These are phyloP conservation scores for Procambarus virginalis DNA, from an alignment of 1,140 invertebrate species.

Conservation along the genomic window DNA sequence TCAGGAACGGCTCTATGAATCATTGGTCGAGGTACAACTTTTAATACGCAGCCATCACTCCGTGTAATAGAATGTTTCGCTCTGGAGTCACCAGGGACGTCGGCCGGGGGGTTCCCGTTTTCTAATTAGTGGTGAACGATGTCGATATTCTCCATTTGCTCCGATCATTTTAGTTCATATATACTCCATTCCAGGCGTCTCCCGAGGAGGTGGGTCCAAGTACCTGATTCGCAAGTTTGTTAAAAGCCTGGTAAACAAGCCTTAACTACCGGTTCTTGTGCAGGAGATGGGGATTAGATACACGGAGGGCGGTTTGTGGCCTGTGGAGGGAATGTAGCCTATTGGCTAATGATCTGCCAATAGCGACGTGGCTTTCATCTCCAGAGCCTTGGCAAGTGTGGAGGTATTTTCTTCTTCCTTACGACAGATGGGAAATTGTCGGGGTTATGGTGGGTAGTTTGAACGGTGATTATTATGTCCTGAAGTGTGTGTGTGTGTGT, in stretches of 20 bases:
- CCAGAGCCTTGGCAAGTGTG: background rate
- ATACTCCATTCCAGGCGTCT: background rate
- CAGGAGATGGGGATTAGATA: background rate
- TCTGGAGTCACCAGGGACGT: constrained; percentile 37
- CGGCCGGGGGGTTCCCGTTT: constrained; percentile 4
- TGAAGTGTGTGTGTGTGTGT: too few relatives aligned
- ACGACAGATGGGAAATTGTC: too few relatives aligned
- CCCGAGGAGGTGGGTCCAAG: background rate
- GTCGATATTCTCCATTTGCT: background rate
- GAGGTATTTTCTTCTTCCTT: constrained; percentile 21
- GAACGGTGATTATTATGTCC: background rate
- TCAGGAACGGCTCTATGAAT: constrained; percentile 60
- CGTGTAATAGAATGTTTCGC: constrained; percentile 63
- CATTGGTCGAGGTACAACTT: constrained; percentile 62
- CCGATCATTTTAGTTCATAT: background rate
- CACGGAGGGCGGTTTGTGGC: background rate
- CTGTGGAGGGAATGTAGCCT: background rate
- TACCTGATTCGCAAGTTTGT: background rate
- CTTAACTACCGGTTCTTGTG: background rate
- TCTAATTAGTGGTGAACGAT: constrained; percentile 42
- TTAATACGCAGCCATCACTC: constrained; percentile 64
- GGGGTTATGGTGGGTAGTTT: background rate
- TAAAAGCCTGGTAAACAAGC: background rate
- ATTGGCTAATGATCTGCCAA: constrained; percentile 20
- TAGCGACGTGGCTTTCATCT: constrained; percentile 19